phyloP scores from a whole-genome alignment of 2,888 invertebrate genomes.

The Andrena trimmerana region DNA sequence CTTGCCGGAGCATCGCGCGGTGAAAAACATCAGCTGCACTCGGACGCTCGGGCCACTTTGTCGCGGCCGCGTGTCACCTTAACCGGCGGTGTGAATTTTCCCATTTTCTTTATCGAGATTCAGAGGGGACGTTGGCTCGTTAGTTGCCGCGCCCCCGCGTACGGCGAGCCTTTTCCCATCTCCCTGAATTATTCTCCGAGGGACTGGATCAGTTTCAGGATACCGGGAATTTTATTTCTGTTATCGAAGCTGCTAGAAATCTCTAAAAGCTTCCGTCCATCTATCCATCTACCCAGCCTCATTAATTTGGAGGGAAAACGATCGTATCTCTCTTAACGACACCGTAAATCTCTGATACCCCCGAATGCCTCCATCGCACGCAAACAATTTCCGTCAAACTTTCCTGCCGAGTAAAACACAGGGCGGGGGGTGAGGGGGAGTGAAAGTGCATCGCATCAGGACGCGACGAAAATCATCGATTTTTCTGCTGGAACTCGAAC shows the following conservation, averaged over 20 bases:
- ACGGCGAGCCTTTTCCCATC: background rate
- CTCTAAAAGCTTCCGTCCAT: background rate
- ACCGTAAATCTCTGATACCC: constrained; percentile 38
- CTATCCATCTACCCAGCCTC: background rate
- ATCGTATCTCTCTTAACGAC: constrained; percentile 38
- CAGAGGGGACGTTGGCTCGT: background rate
- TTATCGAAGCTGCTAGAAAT: constrained; percentile 14
- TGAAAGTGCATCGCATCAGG: background rate
- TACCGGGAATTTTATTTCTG: constrained; percentile 1
- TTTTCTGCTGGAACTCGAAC: background rate
- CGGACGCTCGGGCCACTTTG: background rate
- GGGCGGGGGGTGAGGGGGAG: too few species aligned
- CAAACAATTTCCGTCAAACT: constrained; percentile 29
- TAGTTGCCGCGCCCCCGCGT: background rate
- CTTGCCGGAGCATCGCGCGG: background rate
- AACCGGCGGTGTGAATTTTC: background rate
- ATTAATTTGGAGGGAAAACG: constrained; percentile 33
- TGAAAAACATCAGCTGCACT: constrained; percentile 1
- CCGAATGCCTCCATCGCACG: constrained; percentile 34
- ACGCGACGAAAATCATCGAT: background rate
- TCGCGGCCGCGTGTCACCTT: background rate
- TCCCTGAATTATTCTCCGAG: background rate
- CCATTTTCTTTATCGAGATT: constrained; percentile 1
- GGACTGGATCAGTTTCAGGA: background rate
- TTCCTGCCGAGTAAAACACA: background rate